Percentiles rank a stretch among this genome's conserved stretches.
phyloP scores from a whole-genome alignment of 2,113 vertebrate species.

The Pitta sordida region DNA sequence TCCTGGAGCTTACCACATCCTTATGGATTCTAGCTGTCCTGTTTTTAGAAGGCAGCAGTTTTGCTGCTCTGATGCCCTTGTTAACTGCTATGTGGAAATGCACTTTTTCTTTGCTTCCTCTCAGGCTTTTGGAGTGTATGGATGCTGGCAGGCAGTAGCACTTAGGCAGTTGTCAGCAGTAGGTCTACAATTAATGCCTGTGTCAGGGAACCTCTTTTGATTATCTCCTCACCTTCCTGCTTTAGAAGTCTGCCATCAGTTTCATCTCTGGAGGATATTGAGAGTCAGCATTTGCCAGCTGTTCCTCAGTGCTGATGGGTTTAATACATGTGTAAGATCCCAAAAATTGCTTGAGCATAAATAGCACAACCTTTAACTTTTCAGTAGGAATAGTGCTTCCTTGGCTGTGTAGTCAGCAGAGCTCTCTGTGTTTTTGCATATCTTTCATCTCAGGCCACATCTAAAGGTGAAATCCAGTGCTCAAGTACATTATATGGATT shows the following conservation, averaged over 20 bases:
- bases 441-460: slow-evolving; percentile 29
- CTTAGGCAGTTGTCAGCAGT: background rate
- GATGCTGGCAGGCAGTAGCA: background rate
- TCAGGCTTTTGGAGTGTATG: background rate
- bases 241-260: background rate
- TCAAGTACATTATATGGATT: slow-evolving; percentile 16
- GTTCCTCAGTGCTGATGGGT: background rate
- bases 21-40: background rate
- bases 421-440: background rate
- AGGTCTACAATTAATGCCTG: background rate
- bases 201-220: background rate
- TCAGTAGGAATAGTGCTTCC: background rate
- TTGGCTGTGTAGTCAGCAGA: slow-evolving; percentile 12
- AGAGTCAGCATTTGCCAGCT: background rate
- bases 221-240: background rate
- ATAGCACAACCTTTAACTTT: background rate
- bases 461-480: slow-evolving; percentile 30
- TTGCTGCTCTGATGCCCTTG: background rate
- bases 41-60: background rate
- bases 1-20: background rate
- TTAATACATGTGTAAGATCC: background rate
- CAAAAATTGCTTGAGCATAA: background rate
- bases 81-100: background rate
- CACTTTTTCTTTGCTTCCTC: background rate
- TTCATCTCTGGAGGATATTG: background rate